A percentile compares a stretch with the other conserved stretches of the same genome.
Conservation (phyloP, 1,140 invertebrate species). For the Hyposmocoma kahamanoa region DNA sequence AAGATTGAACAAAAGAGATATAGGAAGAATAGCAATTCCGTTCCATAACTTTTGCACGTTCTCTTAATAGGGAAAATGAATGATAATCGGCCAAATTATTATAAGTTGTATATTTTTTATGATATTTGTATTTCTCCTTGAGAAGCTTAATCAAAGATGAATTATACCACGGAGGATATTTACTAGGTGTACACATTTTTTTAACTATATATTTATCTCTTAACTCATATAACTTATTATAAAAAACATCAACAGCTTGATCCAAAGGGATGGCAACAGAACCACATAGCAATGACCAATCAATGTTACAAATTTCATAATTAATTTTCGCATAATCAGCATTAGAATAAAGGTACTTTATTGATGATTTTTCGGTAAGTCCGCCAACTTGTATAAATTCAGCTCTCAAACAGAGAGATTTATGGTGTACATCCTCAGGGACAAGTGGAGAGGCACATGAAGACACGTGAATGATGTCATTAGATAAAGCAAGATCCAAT, state of each 20-base stretch:
- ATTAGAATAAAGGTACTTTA: not conserved
- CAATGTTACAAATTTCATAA: not conserved
- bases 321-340: not conserved
- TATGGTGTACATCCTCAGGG: not conserved
- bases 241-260: not conserved
- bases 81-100: constrained; percentile 3
- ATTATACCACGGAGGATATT: not conserved
- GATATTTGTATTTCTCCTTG: constrained; percentile 17
- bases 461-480: not conserved
- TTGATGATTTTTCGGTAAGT: not conserved
- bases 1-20: not conserved
- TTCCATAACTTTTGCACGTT: constrained; percentile 8
- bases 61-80: constrained; percentile 1
- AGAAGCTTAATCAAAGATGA: not conserved
- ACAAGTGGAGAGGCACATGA: not conserved
- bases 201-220: not conserved
- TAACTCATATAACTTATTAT: not conserved
- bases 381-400: not conserved
- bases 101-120: constrained; percentile 15
- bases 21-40: not conserved
- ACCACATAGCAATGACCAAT: not conserved
- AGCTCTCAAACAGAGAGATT: not conserved
- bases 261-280: not conserved
- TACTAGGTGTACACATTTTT: not conserved
- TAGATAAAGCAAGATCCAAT: not conserved